Evolutionary conservation across 2,888 invertebrate species (phyloP).

Genomic region (Laothoe populi): DNA sequence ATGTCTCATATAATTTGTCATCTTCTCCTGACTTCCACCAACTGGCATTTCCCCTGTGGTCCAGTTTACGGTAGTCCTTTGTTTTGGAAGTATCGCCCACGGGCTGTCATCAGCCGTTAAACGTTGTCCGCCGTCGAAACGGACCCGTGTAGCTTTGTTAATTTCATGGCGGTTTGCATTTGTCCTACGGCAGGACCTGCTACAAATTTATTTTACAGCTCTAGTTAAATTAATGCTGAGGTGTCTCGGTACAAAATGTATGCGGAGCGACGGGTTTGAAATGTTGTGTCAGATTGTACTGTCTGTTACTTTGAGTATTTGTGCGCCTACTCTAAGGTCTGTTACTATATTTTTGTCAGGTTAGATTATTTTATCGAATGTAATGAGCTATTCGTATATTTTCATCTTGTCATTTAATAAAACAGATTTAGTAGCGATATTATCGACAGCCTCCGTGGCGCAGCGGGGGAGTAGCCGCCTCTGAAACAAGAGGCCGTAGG

Average conservation of each 20-base stretch:
- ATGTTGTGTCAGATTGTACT: neutral
- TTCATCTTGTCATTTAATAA: too few species aligned
- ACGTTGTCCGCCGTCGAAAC: slow-evolving; percentile 55
- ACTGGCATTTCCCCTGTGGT: slow-evolving; percentile 56
- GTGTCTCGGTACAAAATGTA: slow-evolving; percentile 31
- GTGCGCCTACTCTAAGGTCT: neutral
- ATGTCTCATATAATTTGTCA: neutral
- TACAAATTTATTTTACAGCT: slow-evolving; percentile 58
- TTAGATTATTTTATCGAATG: too few species aligned
- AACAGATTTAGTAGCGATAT: too few species aligned
- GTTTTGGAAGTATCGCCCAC: slow-evolving; percentile 66
- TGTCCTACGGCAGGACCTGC: slow-evolving; percentile 58
- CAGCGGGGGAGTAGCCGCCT: too few species aligned
- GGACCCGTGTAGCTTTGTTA: slow-evolving; percentile 66
- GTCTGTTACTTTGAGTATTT: neutral
- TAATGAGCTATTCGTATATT: too few species aligned
- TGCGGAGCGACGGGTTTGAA: slow-evolving; percentile 11
- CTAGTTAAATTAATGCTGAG: slow-evolving; percentile 46
- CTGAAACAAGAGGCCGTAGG: too few species aligned
- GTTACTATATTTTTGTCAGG: neutral
- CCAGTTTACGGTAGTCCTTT: slow-evolving; percentile 71
- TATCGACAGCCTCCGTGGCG: too few species aligned
- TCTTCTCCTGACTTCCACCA: slow-evolving; percentile 43
- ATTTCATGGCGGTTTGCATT: slow-evolving; percentile 71
- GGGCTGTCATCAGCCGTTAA: slow-evolving; percentile 76